Percentiles rank a stretch among this genome's conserved stretches.
Conservation (phyloP, 2,113 vertebrate species). For the Pollimyrus isidori region DNA sequence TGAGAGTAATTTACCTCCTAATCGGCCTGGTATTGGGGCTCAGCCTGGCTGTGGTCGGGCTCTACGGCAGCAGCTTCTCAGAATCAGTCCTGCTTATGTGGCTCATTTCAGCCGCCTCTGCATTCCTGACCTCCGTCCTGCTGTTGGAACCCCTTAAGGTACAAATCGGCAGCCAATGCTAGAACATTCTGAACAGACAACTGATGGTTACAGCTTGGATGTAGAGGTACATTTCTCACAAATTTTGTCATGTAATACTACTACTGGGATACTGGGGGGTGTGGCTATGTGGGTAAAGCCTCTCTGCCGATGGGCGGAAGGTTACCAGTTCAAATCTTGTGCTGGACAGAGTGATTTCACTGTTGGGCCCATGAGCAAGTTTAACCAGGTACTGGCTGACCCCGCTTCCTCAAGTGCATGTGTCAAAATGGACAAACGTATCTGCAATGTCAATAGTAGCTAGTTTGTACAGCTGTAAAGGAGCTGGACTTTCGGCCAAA, state of each 20-base stretch:
- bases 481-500: neutral
- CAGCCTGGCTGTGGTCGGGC: conserved; percentile 52
- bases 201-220: neutral
- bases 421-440: neutral
- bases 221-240: neutral
- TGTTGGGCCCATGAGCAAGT: neutral
- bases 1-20: conserved; percentile 49
- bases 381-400: neutral
- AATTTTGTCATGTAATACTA: neutral
- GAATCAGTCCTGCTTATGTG: conserved; percentile 58
- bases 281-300: neutral
- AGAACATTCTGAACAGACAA: neutral
- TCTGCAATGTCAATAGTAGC: neutral
- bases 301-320: neutral
- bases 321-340: neutral
- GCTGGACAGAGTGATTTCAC: neutral
- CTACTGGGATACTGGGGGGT: neutral
- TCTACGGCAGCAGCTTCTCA: conserved; percentile 59
- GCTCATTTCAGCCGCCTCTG: conserved; percentile 54
- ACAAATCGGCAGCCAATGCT: conserved; percentile 11
- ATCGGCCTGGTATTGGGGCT: conserved; percentile 45
- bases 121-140: conserved; percentile 58
- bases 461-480: neutral
- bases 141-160: conserved; percentile 67
- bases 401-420: neutral